phyloP scores from a whole-genome alignment of 2,113 vertebrate species.

The Mastomys coucha region DNA sequence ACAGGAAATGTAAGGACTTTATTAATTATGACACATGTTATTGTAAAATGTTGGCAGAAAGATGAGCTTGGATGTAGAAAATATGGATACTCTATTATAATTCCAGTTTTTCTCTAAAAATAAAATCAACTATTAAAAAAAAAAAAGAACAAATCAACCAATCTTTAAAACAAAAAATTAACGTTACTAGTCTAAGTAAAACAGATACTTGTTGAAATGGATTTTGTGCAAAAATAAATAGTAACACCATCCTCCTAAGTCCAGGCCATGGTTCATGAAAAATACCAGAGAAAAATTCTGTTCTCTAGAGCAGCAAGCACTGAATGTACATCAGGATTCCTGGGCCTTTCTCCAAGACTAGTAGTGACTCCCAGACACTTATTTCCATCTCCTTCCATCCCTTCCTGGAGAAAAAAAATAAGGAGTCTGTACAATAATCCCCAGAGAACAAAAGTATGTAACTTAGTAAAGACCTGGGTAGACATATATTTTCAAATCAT shows the following conservation, averaged over 20 bases:
- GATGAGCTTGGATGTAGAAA: background rate
- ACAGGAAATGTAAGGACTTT: conserved; percentile 13
- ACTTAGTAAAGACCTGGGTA: background rate
- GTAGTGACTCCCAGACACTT: background rate
- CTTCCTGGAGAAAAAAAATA: background rate
- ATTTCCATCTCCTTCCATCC: background rate
- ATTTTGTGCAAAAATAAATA: conserved; percentile 16
- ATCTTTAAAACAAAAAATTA: conserved; percentile 1
- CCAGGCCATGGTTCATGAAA: conserved; percentile 39
- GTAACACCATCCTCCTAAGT: background rate
- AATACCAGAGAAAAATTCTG: conserved; percentile 32
- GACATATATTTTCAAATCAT: conserved; percentile 30
- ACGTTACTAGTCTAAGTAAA: conserved; percentile 38
- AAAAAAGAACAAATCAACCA: conserved; percentile 29
- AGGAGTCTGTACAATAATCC: background rate
- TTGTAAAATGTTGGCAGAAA: background rate
- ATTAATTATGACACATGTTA: background rate
- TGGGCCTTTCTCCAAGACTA: background rate
- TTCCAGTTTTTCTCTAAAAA: conserved; percentile 39
- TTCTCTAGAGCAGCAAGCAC: background rate
- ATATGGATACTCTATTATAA: conserved; percentile 20
- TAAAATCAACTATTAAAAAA: conserved; percentile 39
- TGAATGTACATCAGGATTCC: background rate
- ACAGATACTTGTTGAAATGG: conserved; percentile 36
- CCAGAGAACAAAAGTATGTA: background rate